These are phyloP conservation scores for Malacosoma neustria DNA, from an alignment of 2,888 invertebrate species.

Conservation along the genomic window DNA sequence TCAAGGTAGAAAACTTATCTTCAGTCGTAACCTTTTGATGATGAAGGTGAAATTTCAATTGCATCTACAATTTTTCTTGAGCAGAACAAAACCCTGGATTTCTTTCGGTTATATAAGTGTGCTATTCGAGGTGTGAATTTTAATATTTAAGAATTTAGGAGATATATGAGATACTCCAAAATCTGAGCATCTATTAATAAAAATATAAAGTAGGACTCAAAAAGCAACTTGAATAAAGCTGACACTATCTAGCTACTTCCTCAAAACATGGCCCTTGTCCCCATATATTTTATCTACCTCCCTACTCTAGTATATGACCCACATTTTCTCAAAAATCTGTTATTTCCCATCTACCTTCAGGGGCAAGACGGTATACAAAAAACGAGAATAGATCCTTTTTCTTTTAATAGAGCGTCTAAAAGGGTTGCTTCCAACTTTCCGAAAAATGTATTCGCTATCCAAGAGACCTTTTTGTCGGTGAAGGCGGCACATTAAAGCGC, in stretches of 20 bases:
- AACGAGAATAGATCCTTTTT: slow-evolving; percentile 33
- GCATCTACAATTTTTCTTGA: too few species aligned
- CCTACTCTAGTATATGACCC: slow-evolving; percentile 16
- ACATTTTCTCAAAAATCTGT: slow-evolving; percentile 22
- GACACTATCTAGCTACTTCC: not conserved
- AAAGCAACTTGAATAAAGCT: not conserved
- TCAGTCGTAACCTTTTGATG: too few species aligned
- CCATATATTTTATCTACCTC: slow-evolving; percentile 1
- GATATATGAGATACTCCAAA: too few species aligned
- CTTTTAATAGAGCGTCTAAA: slow-evolving; percentile 40
- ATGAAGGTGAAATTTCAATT: too few species aligned
- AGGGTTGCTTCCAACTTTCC: slow-evolving; percentile 30
- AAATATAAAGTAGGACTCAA: not conserved
- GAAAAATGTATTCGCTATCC: slow-evolving; percentile 30
- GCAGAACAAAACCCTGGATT: too few species aligned
- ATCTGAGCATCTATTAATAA: too few species aligned
- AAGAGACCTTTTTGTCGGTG: slow-evolving; percentile 29
- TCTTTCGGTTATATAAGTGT: too few species aligned
- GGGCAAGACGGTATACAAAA: slow-evolving; percentile 26
- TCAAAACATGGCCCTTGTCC: slow-evolving; percentile 2
- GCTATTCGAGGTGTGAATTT: too few species aligned
- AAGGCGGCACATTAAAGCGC: slow-evolving; percentile 23
- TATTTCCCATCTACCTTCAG: slow-evolving; percentile 21
- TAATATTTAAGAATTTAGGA: too few species aligned
- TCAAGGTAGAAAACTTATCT: too few species aligned